Evolutionary conservation across 2,113 vertebrate genomes (phyloP).

Genomic region (Xiphophorus hellerii): DNA sequence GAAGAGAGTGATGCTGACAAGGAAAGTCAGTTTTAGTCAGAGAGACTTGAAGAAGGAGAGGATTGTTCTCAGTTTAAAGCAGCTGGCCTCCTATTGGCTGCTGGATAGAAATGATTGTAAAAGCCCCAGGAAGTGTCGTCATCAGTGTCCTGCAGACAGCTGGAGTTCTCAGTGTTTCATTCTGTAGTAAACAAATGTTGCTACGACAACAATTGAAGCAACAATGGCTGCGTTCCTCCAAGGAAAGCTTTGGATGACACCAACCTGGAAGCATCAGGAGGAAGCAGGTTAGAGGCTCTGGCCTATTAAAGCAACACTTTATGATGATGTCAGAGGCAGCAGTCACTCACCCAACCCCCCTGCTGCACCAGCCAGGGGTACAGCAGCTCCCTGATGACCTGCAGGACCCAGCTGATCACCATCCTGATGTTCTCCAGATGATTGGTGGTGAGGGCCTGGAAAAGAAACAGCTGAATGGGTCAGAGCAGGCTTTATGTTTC

Average conservation of each 20-base stretch:
- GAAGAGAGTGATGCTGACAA: neutral
- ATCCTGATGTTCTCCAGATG: constrained; percentile 73
- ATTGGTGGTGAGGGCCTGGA: constrained; percentile 76
- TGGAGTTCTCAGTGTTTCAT: constrained; percentile 59
- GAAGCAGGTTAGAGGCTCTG: neutral
- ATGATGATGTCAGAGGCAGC: neutral
- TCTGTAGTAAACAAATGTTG: constrained; percentile 72
- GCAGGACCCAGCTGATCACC: constrained; percentile 78
- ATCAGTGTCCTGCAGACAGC: neutral
- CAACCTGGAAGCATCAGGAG: constrained; percentile 55
- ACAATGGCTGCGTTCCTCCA: constrained; percentile 71
- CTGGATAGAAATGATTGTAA: constrained; percentile 19
- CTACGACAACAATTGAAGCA: constrained; percentile 71
- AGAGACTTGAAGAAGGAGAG: neutral
- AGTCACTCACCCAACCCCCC: constrained; percentile 81
- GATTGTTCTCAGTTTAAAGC: neutral
- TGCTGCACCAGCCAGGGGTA: constrained; percentile 78
- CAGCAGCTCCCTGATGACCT: constrained; percentile 75
- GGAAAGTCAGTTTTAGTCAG: neutral
- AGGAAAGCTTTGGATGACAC: constrained; percentile 66
- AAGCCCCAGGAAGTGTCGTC: neutral
- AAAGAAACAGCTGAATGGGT: constrained; percentile 8
- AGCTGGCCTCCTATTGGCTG: neutral
- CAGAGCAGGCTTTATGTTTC: neutral
- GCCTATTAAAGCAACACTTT: neutral